Base-by-base conservation (phyloP, 2,888 invertebrate genomes). In the Polymixis flavicincta region DNA sequence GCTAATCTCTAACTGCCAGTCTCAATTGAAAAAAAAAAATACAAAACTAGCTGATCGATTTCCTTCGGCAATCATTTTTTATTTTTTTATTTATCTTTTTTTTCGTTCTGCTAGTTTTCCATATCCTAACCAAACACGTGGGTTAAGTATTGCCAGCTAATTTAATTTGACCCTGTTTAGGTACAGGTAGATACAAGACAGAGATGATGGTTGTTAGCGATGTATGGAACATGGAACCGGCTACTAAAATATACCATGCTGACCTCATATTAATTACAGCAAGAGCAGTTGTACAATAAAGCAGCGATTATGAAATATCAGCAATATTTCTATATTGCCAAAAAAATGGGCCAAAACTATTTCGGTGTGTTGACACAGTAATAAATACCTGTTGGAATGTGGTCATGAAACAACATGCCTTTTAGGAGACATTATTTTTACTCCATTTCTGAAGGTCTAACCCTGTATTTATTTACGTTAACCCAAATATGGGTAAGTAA, bases 401-500 rank as follows among this genome's bases (percentile, higher is more conserved):
- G 19, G 17, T 14, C 14, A 9, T 42, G 61, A 63, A 17, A 9
- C n/a, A n/a, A n/a, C 17, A n/a, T 50, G 60, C 28, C 28, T 17
- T 42, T 55, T 14, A 57, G 69, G 32, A 55, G 68, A 59, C 25
- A 72, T 77, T 52, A 52, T 68, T 45, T n/a, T 52, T 57, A 32
- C 55, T 72, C 65, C 6, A 2, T 54, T 59, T 54, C n/a, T 75
- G 28, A 22, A n/a, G n/a, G 22, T 28, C 52, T 50, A 59, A 74
- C 82, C 74, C 82, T 74, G 70, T 67, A 57, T 63, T 64, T 60
- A 70, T 66, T 61, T 28, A 67, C 8, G 50, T 37, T 42, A 64
- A 71, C 57, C 32, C 14, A 57, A 59, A 59, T 42, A n/a, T n/a
- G n/a, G n/a, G 28, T 50, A 59, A 37, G 28, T 50, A 59, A 50